Evolutionary conservation across 2,113 vertebrate genomes (phyloP).

Genomic region (Amia ocellicauda): DNA sequence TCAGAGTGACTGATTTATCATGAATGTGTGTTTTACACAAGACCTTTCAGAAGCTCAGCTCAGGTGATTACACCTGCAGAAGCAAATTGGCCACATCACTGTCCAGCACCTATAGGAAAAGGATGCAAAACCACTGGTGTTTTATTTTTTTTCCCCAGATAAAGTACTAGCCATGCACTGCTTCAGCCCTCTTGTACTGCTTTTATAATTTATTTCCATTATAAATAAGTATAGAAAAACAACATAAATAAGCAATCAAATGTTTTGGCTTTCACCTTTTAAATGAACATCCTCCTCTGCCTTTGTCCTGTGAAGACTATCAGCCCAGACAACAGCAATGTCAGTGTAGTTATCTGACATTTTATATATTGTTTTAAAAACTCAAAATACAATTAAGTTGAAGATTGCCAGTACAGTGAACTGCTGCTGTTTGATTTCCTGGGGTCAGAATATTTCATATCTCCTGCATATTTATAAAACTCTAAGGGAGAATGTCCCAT

Average conservation of each 20-base stretch:
- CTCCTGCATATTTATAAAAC: conserved; percentile 11
- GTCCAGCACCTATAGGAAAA: too few relatives aligned
- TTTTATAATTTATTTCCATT: neutral
- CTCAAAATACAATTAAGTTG: too few relatives aligned
- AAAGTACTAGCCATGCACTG: neutral
- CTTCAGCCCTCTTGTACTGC: neutral
- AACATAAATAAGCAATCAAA: neutral
- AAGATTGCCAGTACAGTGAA: too few relatives aligned
- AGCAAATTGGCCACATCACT: neutral
- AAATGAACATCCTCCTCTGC: neutral
- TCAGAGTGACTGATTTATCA: too few relatives aligned
- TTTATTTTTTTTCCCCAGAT: neutral
- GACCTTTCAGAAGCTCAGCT: neutral
- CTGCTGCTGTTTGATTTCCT: neutral
- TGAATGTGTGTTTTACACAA: too few relatives aligned
- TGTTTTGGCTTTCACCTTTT: conserved; percentile 12
- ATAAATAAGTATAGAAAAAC: conserved; percentile 12
- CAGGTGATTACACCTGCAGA: neutral
- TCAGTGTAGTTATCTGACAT: neutral
- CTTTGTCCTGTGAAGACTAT: neutral
- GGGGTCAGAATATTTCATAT: neutral
- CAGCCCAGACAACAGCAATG: neutral
- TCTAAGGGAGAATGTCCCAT: neutral
- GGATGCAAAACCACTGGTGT: neutral
- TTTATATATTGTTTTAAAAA: too few relatives aligned